These are phyloP conservation scores for Actenoides lindsayi DNA, from an alignment of 2,113 vertebrate genomes.

Conservation along the genomic window DNA sequence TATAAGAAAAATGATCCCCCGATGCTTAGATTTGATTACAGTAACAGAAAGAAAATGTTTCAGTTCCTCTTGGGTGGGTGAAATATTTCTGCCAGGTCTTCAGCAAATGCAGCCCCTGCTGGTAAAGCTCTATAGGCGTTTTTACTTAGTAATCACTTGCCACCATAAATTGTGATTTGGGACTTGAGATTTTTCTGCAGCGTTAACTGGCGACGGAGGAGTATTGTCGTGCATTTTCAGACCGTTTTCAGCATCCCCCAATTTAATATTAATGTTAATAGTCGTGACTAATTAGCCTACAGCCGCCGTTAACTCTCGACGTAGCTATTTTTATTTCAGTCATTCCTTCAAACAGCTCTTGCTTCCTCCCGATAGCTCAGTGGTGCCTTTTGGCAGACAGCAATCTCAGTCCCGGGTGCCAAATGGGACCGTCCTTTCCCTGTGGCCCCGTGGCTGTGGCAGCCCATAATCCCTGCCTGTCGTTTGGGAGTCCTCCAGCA, in stretches of 20 bases:
- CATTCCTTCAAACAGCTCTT: neutral
- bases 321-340: neutral
- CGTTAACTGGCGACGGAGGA: neutral
- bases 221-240: slow-evolving; percentile 7
- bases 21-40: neutral
- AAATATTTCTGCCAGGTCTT: slow-evolving; percentile 7
- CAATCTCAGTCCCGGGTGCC: neutral
- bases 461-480: neutral
- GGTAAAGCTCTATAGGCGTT: neutral
- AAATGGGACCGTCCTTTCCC: neutral
- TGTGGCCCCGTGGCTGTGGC: fast-evolving
- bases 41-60: neutral
- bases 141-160: neutral
- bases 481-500: neutral
- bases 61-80: neutral
- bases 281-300: neutral
- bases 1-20: neutral
- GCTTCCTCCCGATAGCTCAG: neutral
- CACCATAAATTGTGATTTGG: neutral
- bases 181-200: neutral
- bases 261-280: neutral
- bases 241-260: neutral
- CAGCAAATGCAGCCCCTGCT: slow-evolving; percentile 7
- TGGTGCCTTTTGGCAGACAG: neutral
- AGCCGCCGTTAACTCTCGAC: neutral